Conservation (phyloP, 2,888 invertebrate species). For the Ypsolopha sequella region DNA sequence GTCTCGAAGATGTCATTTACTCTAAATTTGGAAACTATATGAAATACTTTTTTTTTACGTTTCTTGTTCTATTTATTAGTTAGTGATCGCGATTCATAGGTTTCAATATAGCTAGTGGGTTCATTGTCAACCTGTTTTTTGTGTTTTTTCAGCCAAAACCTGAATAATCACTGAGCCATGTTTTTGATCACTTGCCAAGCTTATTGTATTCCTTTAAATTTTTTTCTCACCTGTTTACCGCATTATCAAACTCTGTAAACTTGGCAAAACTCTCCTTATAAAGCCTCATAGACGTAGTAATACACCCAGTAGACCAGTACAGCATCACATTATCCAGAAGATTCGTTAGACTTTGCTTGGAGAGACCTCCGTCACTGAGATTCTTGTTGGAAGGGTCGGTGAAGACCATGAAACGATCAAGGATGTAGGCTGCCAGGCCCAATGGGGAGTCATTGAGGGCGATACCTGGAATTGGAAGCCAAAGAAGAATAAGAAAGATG, state of each 20-base stretch:
- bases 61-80: no score
- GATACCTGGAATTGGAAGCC: conserved; percentile 61
- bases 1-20: no score
- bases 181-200: no score
- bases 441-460: conserved; percentile 83
- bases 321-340: conserved; percentile 67
- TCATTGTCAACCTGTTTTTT: no score
- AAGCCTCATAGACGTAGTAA: conserved; percentile 57
- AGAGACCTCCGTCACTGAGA: conserved; percentile 74
- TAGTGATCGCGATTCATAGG: no score
- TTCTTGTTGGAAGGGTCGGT: conserved; percentile 68
- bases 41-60: no score
- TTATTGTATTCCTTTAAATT: neutral
- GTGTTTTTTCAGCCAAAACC: no score
- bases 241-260: conserved; percentile 23
- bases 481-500: no score
- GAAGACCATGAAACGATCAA: conserved; percentile 85
- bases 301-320: conserved; percentile 64
- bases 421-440: conserved; percentile 87
- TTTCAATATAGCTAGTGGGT: no score
- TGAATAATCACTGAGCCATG: no score
- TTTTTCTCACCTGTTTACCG: conserved; percentile 44
- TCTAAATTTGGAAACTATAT: no score
- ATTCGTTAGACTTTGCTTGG: conserved; percentile 36
- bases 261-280: conserved; percentile 73